Conservation (phyloP, 1,140 invertebrate genomes). For the Stenopsyche tienmushanensis region DNA sequence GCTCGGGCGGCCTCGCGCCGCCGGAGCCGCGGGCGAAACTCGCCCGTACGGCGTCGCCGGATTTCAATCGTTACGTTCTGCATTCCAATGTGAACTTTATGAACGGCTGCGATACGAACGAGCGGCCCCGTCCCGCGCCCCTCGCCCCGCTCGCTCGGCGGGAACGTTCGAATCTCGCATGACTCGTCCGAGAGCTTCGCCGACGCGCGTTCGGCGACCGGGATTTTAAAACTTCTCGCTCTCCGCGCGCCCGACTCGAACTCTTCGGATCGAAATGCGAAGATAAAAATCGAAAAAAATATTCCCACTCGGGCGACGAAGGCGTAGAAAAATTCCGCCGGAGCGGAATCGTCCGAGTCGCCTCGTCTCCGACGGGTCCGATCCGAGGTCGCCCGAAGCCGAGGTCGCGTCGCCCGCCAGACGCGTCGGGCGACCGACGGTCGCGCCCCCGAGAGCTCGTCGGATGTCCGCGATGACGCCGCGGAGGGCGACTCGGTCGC, state of each 20-base stretch:
- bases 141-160: background rate
- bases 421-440: background rate
- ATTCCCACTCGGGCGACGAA: background rate
- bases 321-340: background rate
- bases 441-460: background rate
- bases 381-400: background rate
- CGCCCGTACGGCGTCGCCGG: constrained; percentile 35
- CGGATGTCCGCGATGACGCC: background rate
- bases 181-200: no score
- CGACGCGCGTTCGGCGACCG: constrained; percentile 17
- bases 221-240: no score
- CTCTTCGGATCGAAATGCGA: no score
- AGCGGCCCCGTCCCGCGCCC: background rate
- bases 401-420: constrained; percentile 19
- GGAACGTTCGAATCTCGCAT: constrained; percentile 10
- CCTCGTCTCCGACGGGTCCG: background rate
- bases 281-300: no score
- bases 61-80: constrained; percentile 39
- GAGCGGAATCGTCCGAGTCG: background rate
- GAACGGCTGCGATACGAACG: constrained; percentile 35
- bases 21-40: constrained; percentile 27
- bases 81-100: constrained; percentile 39
- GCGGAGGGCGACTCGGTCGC: background rate
- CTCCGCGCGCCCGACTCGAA: no score
- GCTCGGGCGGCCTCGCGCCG: background rate